These are phyloP conservation scores for Tridacna gigas DNA, from an alignment of 2,888 invertebrate species.

Conservation along the genomic window DNA sequence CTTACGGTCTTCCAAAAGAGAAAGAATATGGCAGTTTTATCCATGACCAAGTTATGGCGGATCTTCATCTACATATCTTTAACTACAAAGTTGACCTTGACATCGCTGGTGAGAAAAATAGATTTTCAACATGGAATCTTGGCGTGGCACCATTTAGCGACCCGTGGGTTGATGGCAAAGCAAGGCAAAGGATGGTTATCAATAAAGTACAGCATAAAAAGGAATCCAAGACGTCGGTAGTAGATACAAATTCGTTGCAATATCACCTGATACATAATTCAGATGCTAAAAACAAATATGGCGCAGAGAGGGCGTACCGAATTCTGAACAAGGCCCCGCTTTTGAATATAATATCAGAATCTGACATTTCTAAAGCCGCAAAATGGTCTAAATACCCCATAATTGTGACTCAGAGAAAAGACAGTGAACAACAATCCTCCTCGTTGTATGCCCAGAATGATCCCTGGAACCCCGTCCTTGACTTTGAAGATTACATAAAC, in stretches of 20 bases:
- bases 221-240: conserved; percentile 29
- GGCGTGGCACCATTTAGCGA: conserved; percentile 52
- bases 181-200: conserved; percentile 41
- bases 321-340: conserved; percentile 65
- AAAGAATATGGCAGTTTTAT: conserved; percentile 67
- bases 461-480: conserved; percentile 72
- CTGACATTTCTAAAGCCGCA: conserved; percentile 59
- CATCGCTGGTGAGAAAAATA: conserved; percentile 70
- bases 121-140: conserved; percentile 65
- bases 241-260: conserved; percentile 33
- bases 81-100: conserved; percentile 80
- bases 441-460: conserved; percentile 75
- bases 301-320: conserved; percentile 67
- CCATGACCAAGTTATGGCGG: conserved; percentile 66
- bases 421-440: conserved; percentile 70
- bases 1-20: conserved; percentile 63
- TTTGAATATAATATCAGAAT: conserved; percentile 66
- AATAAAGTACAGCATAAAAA: conserved; percentile 5
- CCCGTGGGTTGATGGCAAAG: conserved; percentile 48
- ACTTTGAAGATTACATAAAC: conserved; percentile 73
- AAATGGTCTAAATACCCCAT: conserved; percentile 75
- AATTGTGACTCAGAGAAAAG: conserved; percentile 75
- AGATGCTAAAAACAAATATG: conserved; percentile 32
- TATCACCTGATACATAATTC: conserved; percentile 48
- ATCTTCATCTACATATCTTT: conserved; percentile 76